phyloP scores from a whole-genome alignment of 2,888 invertebrate species.

The Clusia tigrina region DNA sequence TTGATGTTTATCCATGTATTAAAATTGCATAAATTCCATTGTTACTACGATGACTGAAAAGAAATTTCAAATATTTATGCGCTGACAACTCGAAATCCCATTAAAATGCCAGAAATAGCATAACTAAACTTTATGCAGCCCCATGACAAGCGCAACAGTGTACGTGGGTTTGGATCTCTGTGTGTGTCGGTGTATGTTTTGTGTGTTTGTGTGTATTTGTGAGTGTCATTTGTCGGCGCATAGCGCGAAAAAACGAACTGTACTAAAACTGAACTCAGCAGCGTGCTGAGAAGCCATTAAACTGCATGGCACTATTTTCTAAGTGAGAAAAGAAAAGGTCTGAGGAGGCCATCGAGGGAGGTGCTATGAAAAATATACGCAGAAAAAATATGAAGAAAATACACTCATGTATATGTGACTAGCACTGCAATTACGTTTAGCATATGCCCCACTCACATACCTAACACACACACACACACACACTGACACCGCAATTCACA shows the following conservation, averaged over 20 bases:
- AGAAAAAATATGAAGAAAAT: background rate
- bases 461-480: background rate
- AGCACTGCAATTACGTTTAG: too few relatives aligned
- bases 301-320: background rate
- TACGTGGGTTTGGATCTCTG: background rate
- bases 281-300: background rate
- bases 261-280: too few relatives aligned
- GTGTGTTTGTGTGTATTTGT: background rate
- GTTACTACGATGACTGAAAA: conserved; percentile 8
- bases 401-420: too few relatives aligned
- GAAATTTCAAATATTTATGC: conserved; percentile 25
- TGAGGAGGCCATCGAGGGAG: too few relatives aligned
- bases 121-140: too few relatives aligned
- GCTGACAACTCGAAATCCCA: conserved; percentile 33
- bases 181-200: too few relatives aligned
- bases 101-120: conserved; percentile 33
- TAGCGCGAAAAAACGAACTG: background rate
- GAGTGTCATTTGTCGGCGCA: background rate
- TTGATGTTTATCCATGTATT: conserved; percentile 6
- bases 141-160: background rate
- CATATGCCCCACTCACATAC: background rate
- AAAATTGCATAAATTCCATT: conserved; percentile 24
- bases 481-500: too few relatives aligned
- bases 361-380: background rate
- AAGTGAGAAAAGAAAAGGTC: background rate